phyloP scores from a whole-genome alignment of 2,113 vertebrate species.

The Anolis sagrei region DNA sequence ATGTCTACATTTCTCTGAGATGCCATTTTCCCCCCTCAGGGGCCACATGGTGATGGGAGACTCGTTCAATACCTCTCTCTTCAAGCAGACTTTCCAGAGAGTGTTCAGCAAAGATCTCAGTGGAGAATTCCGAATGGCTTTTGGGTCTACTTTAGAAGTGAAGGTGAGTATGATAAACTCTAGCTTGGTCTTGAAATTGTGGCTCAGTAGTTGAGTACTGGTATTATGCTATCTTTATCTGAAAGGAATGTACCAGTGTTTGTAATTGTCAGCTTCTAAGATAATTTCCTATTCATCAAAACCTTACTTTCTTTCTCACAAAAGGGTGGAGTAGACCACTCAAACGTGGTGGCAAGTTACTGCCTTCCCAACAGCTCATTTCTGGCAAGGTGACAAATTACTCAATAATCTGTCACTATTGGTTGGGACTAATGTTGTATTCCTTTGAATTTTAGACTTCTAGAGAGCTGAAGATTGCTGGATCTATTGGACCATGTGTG shows the following conservation, averaged over 20 bases:
- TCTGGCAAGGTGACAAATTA: not conserved
- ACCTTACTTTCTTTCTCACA: not conserved
- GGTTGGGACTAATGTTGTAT: not conserved
- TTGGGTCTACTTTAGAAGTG: slow-evolving; percentile 91
- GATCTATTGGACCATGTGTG: slow-evolving; percentile 91
- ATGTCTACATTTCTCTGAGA: not conserved
- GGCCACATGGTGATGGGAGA: slow-evolving; percentile 98
- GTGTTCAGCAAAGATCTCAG: slow-evolving; percentile 93
- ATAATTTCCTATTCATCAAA: not conserved
- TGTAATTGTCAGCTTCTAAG: not conserved
- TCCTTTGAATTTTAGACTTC: slow-evolving; percentile 81
- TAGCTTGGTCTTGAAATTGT: not conserved
- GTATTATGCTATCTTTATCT: not conserved
- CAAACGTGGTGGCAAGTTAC: not conserved
- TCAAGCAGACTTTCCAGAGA: slow-evolving; percentile 98
- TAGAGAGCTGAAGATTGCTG: slow-evolving; percentile 93
- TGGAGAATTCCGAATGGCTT: slow-evolving; percentile 94
- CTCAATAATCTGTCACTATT: not conserved
- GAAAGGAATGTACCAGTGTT: not conserved
- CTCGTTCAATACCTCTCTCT: slow-evolving; percentile 98
- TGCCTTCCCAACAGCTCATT: not conserved
- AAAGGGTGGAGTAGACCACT: not conserved
- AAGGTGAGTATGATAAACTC: slow-evolving; percentile 80
- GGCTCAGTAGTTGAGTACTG: no score
- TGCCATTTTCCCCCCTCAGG: slow-evolving; percentile 68